Base-by-base conservation (phyloP, 1,140 invertebrate species). In the Bilobella aurantiaca region DNA sequence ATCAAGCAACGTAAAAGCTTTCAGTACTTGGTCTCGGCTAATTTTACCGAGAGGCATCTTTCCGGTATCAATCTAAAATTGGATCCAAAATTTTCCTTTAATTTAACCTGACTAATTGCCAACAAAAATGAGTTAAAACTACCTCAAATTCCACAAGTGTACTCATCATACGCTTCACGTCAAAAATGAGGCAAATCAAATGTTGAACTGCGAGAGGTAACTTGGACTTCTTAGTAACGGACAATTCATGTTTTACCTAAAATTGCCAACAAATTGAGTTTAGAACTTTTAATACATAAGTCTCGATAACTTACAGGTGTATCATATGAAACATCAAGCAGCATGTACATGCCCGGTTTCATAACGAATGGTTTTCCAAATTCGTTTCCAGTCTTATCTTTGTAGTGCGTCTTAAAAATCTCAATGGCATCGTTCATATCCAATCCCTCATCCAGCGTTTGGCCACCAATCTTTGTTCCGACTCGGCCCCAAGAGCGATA, bases 41-140 rank as follows among this genome's bases (percentile, higher is more conserved):
- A 99, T 76, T 80, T 98, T 98, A 53, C 95, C 96, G 1, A 98
- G 79, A 0, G 96, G 96, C 94, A 98, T 96, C 79, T 98, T 97
- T 59, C 95, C 91, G 70, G 91, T 83, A 79, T 98, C 95, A 72
- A 98, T 83, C 83, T 88, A 71, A 62, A 75, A 63, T 34, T 65
- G 28, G 59, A 62, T 30, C 14, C 32, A 53, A 29, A 23, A 31
- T 60, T 37, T 62, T 46, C 1, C 31, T 64, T 58, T 63, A 27
- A 58, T 29, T 25, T 12, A 56, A 56, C 8, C 23, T 14, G 21
- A 23, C 3, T n/a, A 58, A 66, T 30, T 16, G n/a, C n/a, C n/a
- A 46, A 28, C 31, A 28, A 27, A 59, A 16, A 3, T 59, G 28
- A 16, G 16, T 29, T 12, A 59, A 34, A 3, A 8, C 28, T 32